Percentiles rank a stretch among this genome's conserved stretches.
Conservation (phyloP, 2,888 invertebrate genomes). For the Coelinius sp. region DNA sequence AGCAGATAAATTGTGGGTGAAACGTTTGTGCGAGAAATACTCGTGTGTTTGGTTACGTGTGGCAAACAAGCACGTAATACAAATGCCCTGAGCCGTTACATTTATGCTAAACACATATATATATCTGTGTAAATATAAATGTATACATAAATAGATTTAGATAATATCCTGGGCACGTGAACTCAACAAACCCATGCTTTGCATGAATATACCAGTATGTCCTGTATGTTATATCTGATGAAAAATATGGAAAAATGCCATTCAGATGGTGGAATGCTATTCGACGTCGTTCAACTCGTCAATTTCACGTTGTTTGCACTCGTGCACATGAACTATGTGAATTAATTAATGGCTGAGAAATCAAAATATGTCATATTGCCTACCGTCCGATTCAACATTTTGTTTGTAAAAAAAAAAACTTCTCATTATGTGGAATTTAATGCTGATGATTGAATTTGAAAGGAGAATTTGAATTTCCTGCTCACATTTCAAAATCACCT, state of each 20-base stretch:
- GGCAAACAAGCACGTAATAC: neutral
- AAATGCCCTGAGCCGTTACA: neutral
- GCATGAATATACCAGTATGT: neutral
- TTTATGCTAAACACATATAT: neutral
- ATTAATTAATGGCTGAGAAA: neutral
- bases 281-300: too few species aligned
- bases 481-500: too few species aligned
- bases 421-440: neutral
- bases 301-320: neutral
- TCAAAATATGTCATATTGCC: neutral
- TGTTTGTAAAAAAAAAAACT: neutral
- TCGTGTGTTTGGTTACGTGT: neutral
- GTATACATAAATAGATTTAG: neutral
- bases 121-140: conserved; percentile 2
- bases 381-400: neutral
- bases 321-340: neutral
- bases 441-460: neutral
- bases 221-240: neutral
- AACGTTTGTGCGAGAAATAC: neutral
- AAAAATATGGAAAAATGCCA: neutral
- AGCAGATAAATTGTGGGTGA: neutral
- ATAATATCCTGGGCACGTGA: neutral
- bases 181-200: neutral
- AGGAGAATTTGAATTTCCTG: too few species aligned
- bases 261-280: neutral